A percentile compares a stretch with the other conserved stretches of the same genome.
phyloP scores from a whole-genome alignment of 2,113 vertebrate species.

The mouse (Mus musculus) region GRCm39 chr13:11305501-11306000 shows the following conservation, averaged over 20 bases:
- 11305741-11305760: not conserved
- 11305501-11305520: not conserved
- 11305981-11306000: not conserved
- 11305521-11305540: not conserved
- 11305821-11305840: not conserved
- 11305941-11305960: not conserved
- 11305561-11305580: not conserved
- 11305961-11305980: not conserved
- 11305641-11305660: not conserved
- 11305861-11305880: too few species aligned
- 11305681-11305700: not conserved
- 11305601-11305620: not conserved
- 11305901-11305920: not conserved
- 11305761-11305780: not conserved
- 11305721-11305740: not conserved
- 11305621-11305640: not conserved
- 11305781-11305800: not conserved
- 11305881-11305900: not conserved
- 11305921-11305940: not conserved
- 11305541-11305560: not conserved
- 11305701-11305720: not conserved
- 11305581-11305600: not conserved
- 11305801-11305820: not conserved
- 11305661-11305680: not conserved
- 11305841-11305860: not conserved